Conservation (phyloP, 2,113 vertebrate genomes). For the Tragelaphus scriptus region DNA sequence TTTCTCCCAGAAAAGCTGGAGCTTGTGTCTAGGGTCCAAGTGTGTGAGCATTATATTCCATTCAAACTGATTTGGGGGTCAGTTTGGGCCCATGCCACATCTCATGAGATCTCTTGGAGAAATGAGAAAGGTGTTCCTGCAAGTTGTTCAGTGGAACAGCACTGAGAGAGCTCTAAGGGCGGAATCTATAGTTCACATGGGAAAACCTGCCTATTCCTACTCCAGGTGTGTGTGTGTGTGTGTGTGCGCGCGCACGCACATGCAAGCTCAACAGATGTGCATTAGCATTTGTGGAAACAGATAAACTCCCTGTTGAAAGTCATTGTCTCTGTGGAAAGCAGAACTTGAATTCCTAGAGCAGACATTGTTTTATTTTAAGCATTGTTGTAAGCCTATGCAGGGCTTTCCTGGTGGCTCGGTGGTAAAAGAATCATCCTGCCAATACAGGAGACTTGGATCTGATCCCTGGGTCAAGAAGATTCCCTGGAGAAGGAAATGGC, state of each 20-base stretch:
- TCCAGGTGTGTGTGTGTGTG: background rate
- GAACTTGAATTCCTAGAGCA: background rate
- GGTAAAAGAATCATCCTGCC: background rate
- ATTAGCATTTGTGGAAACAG: background rate
- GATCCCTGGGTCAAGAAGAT: background rate
- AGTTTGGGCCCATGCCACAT: background rate
- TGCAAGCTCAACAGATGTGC: background rate
- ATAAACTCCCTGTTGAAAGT: background rate
- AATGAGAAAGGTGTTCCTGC: background rate
- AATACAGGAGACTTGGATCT: background rate
- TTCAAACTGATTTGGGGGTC: background rate
- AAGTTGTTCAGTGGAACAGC: background rate
- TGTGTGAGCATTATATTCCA: background rate
- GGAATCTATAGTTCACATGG: background rate
- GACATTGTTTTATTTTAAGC: background rate
- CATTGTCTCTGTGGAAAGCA: background rate
- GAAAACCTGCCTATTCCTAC: background rate
- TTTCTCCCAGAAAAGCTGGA: slow-evolving; percentile 43
- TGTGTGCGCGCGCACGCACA: too few relatives aligned
- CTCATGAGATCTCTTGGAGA: background rate
- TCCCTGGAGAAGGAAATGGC: background rate
- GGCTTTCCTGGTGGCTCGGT: background rate
- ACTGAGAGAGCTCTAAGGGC: background rate
- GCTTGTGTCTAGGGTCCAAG: background rate
- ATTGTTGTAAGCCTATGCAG: background rate